Base-by-base conservation (phyloP, 30 jellyfish, hydroid and myxozoan genomes). In the Turritopsis rubra region DNA sequence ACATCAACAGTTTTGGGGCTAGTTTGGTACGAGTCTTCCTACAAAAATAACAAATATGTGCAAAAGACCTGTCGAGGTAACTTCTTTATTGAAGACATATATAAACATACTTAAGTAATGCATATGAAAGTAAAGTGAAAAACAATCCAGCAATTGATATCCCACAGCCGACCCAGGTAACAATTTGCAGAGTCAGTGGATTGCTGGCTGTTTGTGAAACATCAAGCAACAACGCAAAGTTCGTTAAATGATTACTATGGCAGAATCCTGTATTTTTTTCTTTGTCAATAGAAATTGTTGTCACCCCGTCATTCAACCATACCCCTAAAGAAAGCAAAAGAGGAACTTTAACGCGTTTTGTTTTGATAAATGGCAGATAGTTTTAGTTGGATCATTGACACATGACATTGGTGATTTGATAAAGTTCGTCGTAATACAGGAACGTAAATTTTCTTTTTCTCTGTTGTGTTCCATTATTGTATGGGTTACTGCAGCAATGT, bases 1-100 rank as follows among this genome's bases (percentile, higher is more conserved):
- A 81, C n/a, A 93, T 89, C 74, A 93, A 82, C n/a, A 93, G 89
- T 29, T 84, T 89, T 20, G 96, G 99, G 25, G 99, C 96, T 3
- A 89, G 88, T 73, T 85, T 88, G 60, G 66, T 75, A 8, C 99
- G 94, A 22, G 88, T 74, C 0, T 85, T 80, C 60, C 99, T 93
- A 74, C 27, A 70, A 0, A 68, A 68, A 19, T 1, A 68, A 23
- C 9, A 68, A 41, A 3, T 41, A 13, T n/a, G n/a, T n/a, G n/a
- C n/a, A n/a, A n/a, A n/a, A n/a, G n/a, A n/a, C n/a, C n/a, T n/a
- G n/a, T n/a, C n/a, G n/a, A n/a, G n/a, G n/a, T n/a, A n/a, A n/a
- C n/a, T n/a, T n/a, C n/a, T n/a, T n/a, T n/a, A n/a, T n/a, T n/a
- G n/a, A n/a, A n/a, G n/a, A n/a, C n/a, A n/a, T n/a, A 68, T n/a